phyloP scores from a whole-genome alignment of 2,113 vertebrate species.

The Grammomys surdaster region DNA sequence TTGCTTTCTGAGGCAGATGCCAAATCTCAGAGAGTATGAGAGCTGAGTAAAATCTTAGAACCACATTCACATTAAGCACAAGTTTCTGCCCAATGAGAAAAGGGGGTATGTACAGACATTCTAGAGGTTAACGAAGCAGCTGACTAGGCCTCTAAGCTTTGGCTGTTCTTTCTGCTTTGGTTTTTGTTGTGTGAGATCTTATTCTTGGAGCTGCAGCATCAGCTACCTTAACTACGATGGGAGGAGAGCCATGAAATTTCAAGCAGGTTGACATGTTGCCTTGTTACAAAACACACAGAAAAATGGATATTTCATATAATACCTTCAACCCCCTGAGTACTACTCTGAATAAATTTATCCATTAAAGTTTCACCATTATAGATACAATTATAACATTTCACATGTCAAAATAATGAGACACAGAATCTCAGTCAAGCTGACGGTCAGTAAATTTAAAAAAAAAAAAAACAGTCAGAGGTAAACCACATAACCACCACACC shows the following conservation, averaged over 20 bases:
- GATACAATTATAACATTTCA: not conserved
- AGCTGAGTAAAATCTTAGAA: not conserved
- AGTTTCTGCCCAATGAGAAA: not conserved
- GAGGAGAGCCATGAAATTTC: not conserved
- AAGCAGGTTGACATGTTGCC: not conserved
- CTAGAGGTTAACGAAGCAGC: not conserved
- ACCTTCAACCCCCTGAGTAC: not conserved
- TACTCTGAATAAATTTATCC: not conserved
- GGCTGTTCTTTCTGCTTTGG: not conserved
- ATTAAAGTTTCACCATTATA: not conserved
- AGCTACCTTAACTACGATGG: not conserved
- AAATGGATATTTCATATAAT: not conserved
- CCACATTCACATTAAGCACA: not conserved
- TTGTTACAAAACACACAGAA: not conserved
- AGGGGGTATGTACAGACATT: not conserved
- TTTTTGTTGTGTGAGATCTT: not conserved
- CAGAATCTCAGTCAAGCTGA: not conserved
- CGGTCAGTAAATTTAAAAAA: not conserved
- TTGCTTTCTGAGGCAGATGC: conserved; percentile 32
- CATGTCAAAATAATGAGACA: not conserved
- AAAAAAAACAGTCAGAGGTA: not conserved
- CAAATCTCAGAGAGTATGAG: not conserved
- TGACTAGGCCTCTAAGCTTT: not conserved
- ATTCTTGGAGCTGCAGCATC: not conserved
- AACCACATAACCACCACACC: not conserved